Percentiles rank a stretch among this genome's conserved stretches.
Conservation (phyloP, 2,888 invertebrate species). For the Lysandra coridon region DNA sequence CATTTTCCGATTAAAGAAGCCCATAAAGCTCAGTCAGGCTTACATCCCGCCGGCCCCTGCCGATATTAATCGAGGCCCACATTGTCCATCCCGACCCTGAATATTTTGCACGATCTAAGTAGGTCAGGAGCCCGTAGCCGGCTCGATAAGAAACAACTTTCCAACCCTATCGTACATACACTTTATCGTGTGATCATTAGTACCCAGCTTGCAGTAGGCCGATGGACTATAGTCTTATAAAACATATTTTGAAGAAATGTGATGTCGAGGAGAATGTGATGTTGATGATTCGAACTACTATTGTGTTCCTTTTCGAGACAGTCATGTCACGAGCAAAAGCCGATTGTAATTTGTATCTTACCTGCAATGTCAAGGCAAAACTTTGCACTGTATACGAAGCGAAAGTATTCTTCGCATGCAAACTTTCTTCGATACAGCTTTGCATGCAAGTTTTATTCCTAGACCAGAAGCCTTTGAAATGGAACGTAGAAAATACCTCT, state of each 20-base stretch:
- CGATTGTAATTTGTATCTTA: background rate
- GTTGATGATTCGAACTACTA: background rate
- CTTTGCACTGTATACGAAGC: background rate
- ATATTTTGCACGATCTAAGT: background rate
- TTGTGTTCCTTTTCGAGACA: background rate
- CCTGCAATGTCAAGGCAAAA: background rate
- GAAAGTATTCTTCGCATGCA: background rate
- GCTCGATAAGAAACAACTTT: background rate
- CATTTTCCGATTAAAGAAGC: conserved; percentile 1
- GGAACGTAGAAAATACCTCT: background rate
- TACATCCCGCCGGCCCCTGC: background rate
- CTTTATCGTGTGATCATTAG: background rate
- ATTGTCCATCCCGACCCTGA: conserved; percentile 1
- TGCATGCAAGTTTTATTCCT: background rate
- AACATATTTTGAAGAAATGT: too few relatives aligned
- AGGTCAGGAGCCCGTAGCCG: background rate
- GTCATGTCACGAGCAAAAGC: background rate
- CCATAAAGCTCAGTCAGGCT: background rate
- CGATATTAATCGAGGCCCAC: conserved; percentile 10
- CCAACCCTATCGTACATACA: background rate
- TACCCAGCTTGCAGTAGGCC: background rate
- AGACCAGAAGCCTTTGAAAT: background rate
- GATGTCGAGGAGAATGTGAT: background rate
- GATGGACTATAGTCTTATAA: background rate
- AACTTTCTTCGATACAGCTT: background rate